A percentile compares a stretch with the other conserved stretches of the same genome.
Evolutionary conservation across 2,113 vertebrate species (phyloP).

Genomic region (Pelobates fuscus): DNA sequence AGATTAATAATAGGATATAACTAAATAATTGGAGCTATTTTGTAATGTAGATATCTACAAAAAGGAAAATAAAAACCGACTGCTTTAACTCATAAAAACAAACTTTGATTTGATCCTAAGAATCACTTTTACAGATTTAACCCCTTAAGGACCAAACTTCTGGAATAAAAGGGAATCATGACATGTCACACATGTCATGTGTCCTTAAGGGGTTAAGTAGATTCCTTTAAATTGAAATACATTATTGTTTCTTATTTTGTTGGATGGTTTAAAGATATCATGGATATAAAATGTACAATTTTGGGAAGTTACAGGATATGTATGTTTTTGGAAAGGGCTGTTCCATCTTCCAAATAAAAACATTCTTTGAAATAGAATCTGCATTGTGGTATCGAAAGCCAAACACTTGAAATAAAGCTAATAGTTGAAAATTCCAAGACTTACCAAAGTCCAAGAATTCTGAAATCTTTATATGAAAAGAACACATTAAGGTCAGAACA

Average conservation of each 20-base stretch:
- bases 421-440: constrained; percentile 47
- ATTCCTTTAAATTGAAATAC: constrained; percentile 5
- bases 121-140: no score
- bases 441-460: constrained; percentile 45
- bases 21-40: not conserved
- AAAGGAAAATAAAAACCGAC: not conserved
- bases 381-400: constrained; percentile 22
- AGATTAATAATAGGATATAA: no score
- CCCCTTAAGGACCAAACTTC: no score
- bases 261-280: constrained; percentile 8
- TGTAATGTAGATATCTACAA: not conserved
- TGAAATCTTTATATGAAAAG: constrained; percentile 49
- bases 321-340: not conserved
- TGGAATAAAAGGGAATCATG: no score
- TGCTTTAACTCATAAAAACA: not conserved
- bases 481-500: constrained; percentile 41
- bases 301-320: constrained; percentile 15
- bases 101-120: not conserved
- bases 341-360: constrained; percentile 46
- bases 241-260: not conserved
- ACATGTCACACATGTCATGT: no score
- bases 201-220: not conserved
- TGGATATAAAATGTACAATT: constrained; percentile 1
- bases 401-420: constrained; percentile 28
- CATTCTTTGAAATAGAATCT: constrained; percentile 41